Evolutionary conservation across 2,888 invertebrate genomes (phyloP), one percentile per base, ranked within the genome.

Genomic region (Priocnemis perturbator): DNA sequence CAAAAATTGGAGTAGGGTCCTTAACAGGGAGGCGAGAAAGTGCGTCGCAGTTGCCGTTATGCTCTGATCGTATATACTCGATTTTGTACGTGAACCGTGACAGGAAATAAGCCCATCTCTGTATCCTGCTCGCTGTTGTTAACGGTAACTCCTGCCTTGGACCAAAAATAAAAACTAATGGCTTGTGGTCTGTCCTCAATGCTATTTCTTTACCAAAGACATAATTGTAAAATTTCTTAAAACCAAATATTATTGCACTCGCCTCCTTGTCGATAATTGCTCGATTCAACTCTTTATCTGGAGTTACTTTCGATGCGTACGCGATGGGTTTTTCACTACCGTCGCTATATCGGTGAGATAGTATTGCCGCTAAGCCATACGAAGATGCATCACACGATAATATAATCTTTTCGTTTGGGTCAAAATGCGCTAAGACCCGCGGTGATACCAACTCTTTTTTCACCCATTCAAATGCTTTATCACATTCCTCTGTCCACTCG

Each of bases 401-500:
- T 0, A 73, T 67, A 23, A 80, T 47, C n/a, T 64, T 47, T n/a
- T 67, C 55, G 0, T 26, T 48, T 21, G 69, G 80, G 26, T 78
- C 71, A 50, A 64, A 78, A 56, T 77, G 76, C 0, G 75, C 76
- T 7, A 79, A 64, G 2, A 78, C 60, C 1, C 68, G 56, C 0
- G 63, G 37, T 14, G 81, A 71, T 0, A 56, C 37, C 20, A 81
- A 44, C n/a, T 59, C 63, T 44, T 45, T 11, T 62, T 84, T 84
- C 23, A 81, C 72, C 56, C 64, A 60, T 0, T 74, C 50, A 64
- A 87, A 85, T 0, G 84, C n/a, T n/a, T n/a, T n/a, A n/a, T n/a
- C n/a, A n/a, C n/a, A n/a, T n/a, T n/a, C n/a, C n/a, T n/a, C n/a
- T 15, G 62, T 69, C 85, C 86, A 87, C 9, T 66, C 59, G 45